Evolutionary conservation across 1,140 invertebrate species (phyloP), one percentile per base, ranked within the genome.

Genomic region (Portunus trituberculatus): DNA sequence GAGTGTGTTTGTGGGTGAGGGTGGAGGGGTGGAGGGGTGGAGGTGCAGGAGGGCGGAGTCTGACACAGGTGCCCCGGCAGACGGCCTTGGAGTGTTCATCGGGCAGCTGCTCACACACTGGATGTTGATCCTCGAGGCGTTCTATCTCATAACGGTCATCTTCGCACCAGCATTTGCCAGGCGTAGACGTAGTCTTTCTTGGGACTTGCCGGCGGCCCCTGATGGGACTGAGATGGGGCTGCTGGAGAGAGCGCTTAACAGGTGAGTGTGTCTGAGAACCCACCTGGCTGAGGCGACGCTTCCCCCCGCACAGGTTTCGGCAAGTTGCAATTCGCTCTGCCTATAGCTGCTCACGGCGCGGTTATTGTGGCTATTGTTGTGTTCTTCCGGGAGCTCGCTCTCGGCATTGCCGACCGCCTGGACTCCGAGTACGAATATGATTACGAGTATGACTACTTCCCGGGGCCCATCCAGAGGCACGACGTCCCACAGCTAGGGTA

Each of bases 41-140:
- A 28, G 86, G 45, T 88, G 32, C 45, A 46, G 86, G 86, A 32
- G 29, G 45, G 20, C 7, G 45, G 89, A 91, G 89, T 91, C 89
- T 91, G 89, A 91, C 45, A 91, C 89, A 91, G 45, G 89, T 91
- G 52, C 39, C 89, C 89, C 89, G 89, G 89, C 89, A 91, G 89
- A 52, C 45, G 45, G 39, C 89, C 89, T 91, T 16, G 89, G 89
- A 10, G 45, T 52, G 8, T 91, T 91, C 89, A 46, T 48, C 25
- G 89, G 45, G 28, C 89, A 91, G 89, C 89, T 91, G 12, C 89
- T 91, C 89, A 91, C 89, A 8, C 28, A 46, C 89, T 91, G 89
- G 89, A 16, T 91, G 32, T 32, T 91, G 45, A 52, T 91, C 46
- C 89, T 91, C 16, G 45, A 46, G 14, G 89, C 89, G 6, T 2